Conservation (phyloP, 2,888 invertebrate species). For the Sinodicranocentrus sp. region DNA sequence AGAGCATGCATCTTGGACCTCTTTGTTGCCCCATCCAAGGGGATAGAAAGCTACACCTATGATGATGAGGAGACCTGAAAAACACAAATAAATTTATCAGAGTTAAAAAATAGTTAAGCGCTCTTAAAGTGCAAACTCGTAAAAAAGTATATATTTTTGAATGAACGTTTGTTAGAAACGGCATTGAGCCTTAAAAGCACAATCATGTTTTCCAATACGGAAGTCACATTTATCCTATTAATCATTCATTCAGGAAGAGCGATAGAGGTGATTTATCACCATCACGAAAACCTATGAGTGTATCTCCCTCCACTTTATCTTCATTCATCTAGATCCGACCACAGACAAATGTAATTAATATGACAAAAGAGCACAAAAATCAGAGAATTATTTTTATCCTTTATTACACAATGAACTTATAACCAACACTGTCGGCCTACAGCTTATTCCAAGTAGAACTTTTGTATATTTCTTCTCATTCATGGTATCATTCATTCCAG, state of each 20-base stretch:
- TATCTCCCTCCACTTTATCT: conserved; percentile 18
- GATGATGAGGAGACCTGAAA: conserved; percentile 82
- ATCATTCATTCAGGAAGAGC: conserved; percentile 30
- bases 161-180: no score
- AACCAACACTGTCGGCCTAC: no score
- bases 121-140: no score
- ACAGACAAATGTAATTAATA: conserved; percentile 31
- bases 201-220: conserved; percentile 9
- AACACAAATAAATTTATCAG: conserved; percentile 51
- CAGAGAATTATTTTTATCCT: no score
- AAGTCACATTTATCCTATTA: conserved; percentile 13
- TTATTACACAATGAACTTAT: no score
- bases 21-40: conserved; percentile 83
- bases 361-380: no score
- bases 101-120: no score
- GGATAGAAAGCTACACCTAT: conserved; percentile 83
- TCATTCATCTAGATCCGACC: conserved; percentile 23
- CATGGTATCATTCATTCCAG: neutral
- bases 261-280: conserved; percentile 40
- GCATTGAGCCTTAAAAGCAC: conserved; percentile 9
- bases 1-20: conserved; percentile 83
- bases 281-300: conserved; percentile 27
- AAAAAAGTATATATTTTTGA: no score
- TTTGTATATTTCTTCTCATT: neutral
- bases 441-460: no score